Evolutionary conservation across 1,140 invertebrate genomes (phyloP).

Genomic region (Probaryconus sp.): DNA sequence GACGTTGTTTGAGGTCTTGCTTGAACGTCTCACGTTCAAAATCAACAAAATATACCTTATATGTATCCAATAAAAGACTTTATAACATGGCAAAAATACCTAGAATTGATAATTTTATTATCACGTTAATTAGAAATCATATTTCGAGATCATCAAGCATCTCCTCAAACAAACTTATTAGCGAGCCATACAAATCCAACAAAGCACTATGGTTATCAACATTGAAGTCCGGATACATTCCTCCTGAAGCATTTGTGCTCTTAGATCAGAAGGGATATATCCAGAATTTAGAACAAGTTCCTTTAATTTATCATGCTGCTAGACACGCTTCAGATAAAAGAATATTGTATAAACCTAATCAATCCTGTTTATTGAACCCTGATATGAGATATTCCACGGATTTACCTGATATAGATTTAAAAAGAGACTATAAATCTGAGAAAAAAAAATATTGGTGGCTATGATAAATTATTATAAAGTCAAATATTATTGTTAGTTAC

Average conservation of each 20-base stretch:
- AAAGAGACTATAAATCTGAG: no score
- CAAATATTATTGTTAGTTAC: no score
- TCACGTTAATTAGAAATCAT: constrained; percentile 10
- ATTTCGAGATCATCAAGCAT: neutral
- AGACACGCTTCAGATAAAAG: neutral
- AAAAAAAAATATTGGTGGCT: no score
- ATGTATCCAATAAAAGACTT: neutral
- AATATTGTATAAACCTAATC: neutral
- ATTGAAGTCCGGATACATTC: constrained; percentile 1
- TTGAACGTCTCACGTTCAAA: neutral
- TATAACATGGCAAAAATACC: constrained; percentile 12
- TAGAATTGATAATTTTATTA: constrained; percentile 16
- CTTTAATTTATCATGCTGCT: neutral
- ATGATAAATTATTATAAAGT: no score
- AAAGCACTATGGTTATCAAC: neutral
- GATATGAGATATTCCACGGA: no score
- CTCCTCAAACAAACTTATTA: no score
- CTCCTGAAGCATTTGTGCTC: neutral
- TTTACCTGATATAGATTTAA: neutral
- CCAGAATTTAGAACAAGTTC: constrained; percentile 1
- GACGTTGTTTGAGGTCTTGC: neutral
- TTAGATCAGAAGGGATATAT: constrained; percentile 1
- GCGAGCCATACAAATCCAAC: no score
- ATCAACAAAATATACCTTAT: neutral
- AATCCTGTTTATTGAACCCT: neutral